phyloP scores from a whole-genome alignment of 2,113 vertebrate genomes.

The Seriola aureovittata region DNA sequence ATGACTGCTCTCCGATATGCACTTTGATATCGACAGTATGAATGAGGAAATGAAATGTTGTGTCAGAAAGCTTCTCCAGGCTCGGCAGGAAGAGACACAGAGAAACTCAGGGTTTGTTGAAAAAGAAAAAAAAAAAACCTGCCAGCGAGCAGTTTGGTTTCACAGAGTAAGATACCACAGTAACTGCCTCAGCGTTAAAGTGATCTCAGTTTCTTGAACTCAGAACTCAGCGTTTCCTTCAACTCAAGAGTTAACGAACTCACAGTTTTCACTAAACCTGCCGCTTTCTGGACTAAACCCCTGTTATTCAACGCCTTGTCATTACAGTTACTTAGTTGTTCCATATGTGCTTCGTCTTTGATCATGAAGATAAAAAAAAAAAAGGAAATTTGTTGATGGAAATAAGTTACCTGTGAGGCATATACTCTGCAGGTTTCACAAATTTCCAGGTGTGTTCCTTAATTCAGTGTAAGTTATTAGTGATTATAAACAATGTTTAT shows the following conservation, averaged over 20 bases:
- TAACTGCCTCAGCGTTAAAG: not conserved
- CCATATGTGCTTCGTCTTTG: too few species aligned
- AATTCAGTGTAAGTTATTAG: not conserved
- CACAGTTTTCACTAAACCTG: not conserved
- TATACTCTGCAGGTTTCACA: too few species aligned
- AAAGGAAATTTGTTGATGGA: too few species aligned
- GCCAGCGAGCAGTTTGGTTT: not conserved
- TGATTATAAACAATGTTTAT: not conserved
- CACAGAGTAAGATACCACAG: not conserved
- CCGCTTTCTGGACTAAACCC: not conserved
- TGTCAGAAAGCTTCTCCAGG: not conserved
- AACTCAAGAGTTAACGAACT: not conserved
- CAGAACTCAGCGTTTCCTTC: not conserved
- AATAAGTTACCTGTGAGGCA: too few species aligned
- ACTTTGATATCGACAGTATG: not conserved
- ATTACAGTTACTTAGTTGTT: too few species aligned
- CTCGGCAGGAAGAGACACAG: not conserved
- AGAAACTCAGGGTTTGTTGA: not conserved
- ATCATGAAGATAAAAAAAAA: too few species aligned
- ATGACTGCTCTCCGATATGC: not conserved
- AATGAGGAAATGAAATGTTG: not conserved
- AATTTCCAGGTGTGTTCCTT: not conserved
- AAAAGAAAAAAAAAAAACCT: too few species aligned
- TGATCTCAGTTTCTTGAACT: not conserved
- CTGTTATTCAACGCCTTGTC: not conserved